Base-by-base conservation (phyloP, 2,113 vertebrate species). In the Planiliza haematocheilus region DNA sequence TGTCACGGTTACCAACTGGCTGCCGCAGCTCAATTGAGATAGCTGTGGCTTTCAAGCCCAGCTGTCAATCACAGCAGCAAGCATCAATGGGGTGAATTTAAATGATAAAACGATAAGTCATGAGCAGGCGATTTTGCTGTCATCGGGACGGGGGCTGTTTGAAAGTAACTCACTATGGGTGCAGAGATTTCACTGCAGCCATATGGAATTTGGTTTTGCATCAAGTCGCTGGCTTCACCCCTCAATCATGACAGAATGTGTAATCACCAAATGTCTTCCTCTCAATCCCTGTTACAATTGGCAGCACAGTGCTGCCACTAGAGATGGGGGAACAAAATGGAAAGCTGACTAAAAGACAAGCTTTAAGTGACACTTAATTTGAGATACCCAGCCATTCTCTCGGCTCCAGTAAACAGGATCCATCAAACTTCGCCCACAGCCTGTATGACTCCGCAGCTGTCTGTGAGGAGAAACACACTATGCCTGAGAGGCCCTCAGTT, bases 361-460 rank as follows among this genome's bases (percentile, higher is more conserved):
- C 84, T 88, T 89, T 91, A 93, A 92, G 91, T 93, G 93, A 93
- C 88, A 90, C 89, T 93, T 92, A 89, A 92, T 93, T 89, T 90
- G 86, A 94, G 88, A 90, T 77, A 86, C 77, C 86, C 83, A 79
- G 66, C 86, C 85, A 84, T 88, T 87, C 87, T 79, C 86, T 91
- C 73, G 53, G 89, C 84, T 85, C 83, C 83, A 89, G 83, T 86
- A 88, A 87, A 86, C 87, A 84, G 86, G 77, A 92, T 92, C 92
- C 84, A 89, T 93, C 90, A 93, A 88, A 91, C 80, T 76, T 89
- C 59, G 71, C 82, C 89, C 89, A 86, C 79, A 90, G 84, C 74
- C 82, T 83, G 51, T 68, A 69, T 74, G 63, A 87, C 55, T 85
- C 60, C 57, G 76, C 86, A 86, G 82, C 84, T 86, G 87, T 86